Conservation (phyloP, 2,888 invertebrate species). For the Chrysotoxum bicinctum region DNA sequence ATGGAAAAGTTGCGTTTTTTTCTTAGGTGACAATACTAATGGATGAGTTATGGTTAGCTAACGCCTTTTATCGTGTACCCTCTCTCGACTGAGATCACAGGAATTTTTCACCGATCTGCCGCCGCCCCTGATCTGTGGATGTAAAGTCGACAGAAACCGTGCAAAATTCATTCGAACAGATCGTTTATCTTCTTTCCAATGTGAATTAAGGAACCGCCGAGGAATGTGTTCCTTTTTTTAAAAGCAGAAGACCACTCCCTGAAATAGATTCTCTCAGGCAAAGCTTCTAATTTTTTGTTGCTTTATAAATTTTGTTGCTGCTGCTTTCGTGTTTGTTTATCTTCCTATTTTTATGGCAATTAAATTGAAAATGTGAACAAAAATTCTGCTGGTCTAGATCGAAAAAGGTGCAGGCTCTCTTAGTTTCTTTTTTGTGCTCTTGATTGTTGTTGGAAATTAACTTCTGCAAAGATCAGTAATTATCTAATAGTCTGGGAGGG, state of each 20-base stretch:
- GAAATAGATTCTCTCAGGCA: slow-evolving; percentile 31
- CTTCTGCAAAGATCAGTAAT: slow-evolving; percentile 24
- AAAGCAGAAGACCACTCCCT: slow-evolving; percentile 22
- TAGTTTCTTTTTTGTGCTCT: not conserved
- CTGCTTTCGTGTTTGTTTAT: slow-evolving; percentile 19
- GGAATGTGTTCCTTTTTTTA: slow-evolving; percentile 8
- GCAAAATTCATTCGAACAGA: slow-evolving; percentile 64
- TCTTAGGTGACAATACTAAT: slow-evolving; percentile 66
- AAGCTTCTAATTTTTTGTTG: not conserved
- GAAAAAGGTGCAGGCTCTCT: slow-evolving; percentile 6
- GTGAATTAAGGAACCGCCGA: not conserved
- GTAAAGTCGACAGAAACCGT: slow-evolving; percentile 37
- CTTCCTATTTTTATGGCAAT: slow-evolving; percentile 53
- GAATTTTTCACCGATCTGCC: slow-evolving; percentile 52
- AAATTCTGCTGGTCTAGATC: slow-evolving; percentile 31
- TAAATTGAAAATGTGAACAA: slow-evolving; percentile 49
- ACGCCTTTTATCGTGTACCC: slow-evolving; percentile 58
- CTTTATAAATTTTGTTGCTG: not conserved
- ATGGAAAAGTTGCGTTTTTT: slow-evolving; percentile 47
- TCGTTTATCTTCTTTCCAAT: slow-evolving; percentile 62
- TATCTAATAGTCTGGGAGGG: not conserved
- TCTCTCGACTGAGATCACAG: slow-evolving; percentile 49
- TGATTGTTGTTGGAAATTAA: slow-evolving; percentile 7
- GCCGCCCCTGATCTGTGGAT: slow-evolving; percentile 1
- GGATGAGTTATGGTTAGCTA: slow-evolving; percentile 69